Evolutionary conservation across 2,797 vertebrate genomes (phyloP).

Genomic region (Rhyacichthys aspro): DNA sequence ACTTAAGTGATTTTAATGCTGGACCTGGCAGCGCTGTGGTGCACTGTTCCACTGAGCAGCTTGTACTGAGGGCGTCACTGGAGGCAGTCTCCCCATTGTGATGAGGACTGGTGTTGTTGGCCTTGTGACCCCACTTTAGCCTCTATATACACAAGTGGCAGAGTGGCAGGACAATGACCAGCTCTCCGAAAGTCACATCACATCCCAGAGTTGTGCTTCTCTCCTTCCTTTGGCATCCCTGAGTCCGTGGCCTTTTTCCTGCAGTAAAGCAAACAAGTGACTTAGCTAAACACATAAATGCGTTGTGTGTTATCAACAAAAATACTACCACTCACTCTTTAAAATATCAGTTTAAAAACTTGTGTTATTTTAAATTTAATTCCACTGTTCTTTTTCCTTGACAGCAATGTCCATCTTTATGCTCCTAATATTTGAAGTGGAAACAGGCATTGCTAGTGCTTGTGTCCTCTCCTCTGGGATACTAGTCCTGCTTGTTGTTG

Average conservation of each 20-base stretch:
- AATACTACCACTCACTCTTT: too few species aligned
- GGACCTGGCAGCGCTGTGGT: conserved; percentile 64
- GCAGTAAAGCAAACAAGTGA: conserved; percentile 41
- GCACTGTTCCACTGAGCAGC: conserved; percentile 63
- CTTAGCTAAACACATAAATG: conserved; percentile 22
- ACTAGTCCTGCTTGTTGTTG: conserved; percentile 78
- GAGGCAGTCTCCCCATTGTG: conserved; percentile 47
- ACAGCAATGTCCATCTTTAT: conserved; percentile 90
- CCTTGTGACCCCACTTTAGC: conserved; percentile 50
- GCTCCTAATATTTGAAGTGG: conserved; percentile 86
- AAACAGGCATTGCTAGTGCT: conserved; percentile 84
- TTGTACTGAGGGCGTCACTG: conserved; percentile 43
- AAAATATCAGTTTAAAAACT: background rate
- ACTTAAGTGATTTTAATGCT: conserved; percentile 75
- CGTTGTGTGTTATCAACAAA: background rate
- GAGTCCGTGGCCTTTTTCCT: conserved; percentile 78
- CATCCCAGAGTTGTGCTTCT: conserved; percentile 76
- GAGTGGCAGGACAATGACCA: conserved; percentile 34
- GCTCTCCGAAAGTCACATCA: conserved; percentile 56
- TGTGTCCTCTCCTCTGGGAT: conserved; percentile 86
- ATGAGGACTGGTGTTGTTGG: conserved; percentile 41
- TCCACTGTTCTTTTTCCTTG: conserved; percentile 8
- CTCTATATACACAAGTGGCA: conserved; percentile 34
- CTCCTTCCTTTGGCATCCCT: conserved; percentile 72
- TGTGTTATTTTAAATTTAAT: background rate